phyloP scores from a whole-genome alignment of 2,888 invertebrate species.

The Therioaphis trifolii region DNA sequence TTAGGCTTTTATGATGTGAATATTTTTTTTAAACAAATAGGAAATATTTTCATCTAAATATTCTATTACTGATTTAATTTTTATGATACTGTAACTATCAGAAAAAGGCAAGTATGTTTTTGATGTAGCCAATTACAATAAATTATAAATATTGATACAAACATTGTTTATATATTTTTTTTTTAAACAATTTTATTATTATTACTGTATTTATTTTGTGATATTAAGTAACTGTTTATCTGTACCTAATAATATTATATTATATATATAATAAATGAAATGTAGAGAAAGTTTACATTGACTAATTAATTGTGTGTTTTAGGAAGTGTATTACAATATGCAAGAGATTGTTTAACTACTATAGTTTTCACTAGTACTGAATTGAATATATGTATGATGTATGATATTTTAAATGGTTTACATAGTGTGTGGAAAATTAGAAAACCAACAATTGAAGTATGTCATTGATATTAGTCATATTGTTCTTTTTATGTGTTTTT shows the following conservation, averaged over 20 bases:
- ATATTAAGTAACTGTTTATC: not conserved
- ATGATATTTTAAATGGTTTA: slow-evolving; percentile 79
- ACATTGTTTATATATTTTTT: no score
- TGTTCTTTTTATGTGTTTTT: slow-evolving; percentile 1
- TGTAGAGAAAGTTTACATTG: not conserved
- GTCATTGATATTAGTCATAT: not conserved
- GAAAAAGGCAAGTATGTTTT: no score
- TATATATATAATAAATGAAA: not conserved
- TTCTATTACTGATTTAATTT: no score
- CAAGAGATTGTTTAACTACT: slow-evolving; percentile 72
- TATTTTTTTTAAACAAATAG: no score
- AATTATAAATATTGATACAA: no score
- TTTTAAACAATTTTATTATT: no score
- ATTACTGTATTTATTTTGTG: no score
- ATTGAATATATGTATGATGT: slow-evolving; percentile 85
- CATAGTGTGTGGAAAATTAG: slow-evolving; percentile 87
- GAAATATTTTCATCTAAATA: no score
- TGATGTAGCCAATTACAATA: no score
- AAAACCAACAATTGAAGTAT: slow-evolving; percentile 77
- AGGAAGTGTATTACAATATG: slow-evolving; percentile 68
- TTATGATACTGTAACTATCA: no score
- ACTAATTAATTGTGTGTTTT: slow-evolving; percentile 2
- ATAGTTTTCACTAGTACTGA: slow-evolving; percentile 82
- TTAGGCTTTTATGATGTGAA: no score
- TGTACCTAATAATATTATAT: not conserved